These are phyloP conservation scores for Limnodromus scolopaceus DNA, from an alignment of 2,797 vertebrate genomes.

Conservation along the genomic window DNA sequence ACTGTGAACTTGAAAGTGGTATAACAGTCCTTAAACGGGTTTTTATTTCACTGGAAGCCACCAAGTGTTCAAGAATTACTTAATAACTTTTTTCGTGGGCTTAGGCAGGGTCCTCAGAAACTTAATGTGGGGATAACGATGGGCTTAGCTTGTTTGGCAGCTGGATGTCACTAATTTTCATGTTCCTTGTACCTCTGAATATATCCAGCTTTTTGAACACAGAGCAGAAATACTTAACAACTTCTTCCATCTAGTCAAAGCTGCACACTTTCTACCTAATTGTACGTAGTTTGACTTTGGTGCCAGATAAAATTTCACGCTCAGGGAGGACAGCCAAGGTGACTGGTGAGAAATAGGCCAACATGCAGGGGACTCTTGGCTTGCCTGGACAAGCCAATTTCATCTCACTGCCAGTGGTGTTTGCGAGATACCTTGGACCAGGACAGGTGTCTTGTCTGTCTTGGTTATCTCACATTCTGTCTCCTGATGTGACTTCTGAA, in stretches of 20 bases:
- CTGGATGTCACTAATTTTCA: not conserved
- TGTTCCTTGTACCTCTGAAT: not conserved
- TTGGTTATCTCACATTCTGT: not conserved
- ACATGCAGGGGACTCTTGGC: not conserved
- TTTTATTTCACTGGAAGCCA: not conserved
- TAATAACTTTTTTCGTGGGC: not conserved
- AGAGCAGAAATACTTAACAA: not conserved
- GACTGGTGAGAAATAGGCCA: not conserved
- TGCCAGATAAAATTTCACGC: not conserved
- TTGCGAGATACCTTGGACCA: not conserved
- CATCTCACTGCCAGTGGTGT: accelerated
- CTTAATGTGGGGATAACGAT: not conserved
- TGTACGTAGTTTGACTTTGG: not conserved
- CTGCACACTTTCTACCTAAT: not conserved
- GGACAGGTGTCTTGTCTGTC: not conserved
- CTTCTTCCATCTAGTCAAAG: not conserved
- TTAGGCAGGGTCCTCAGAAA: not conserved
- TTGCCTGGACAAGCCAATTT: not conserved
- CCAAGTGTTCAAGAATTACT: not conserved
- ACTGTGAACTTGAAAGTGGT: not conserved
- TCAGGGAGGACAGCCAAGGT: not conserved
- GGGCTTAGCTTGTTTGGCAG: not conserved
- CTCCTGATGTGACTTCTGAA: not conserved
- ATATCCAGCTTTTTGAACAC: not conserved
- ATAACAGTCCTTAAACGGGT: not conserved